Evolutionary conservation across 2,797 vertebrate species (phyloP).

Genomic region (Remorina albescens): DNA sequence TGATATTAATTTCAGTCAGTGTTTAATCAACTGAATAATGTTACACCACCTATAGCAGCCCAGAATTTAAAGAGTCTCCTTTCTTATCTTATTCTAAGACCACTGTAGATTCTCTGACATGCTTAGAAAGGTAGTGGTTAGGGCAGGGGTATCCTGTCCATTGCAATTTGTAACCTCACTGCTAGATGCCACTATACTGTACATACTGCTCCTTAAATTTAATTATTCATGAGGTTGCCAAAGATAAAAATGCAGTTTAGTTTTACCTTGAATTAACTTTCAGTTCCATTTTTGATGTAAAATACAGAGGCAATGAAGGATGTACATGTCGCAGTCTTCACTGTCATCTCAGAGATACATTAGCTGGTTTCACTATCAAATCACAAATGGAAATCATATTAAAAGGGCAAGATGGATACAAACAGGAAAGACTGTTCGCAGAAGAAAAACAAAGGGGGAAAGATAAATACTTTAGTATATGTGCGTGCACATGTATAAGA

Average conservation of each 20-base stretch:
- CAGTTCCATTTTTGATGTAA: neutral
- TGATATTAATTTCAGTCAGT: neutral
- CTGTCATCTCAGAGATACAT: slow-evolving; percentile 1
- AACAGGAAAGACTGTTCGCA: neutral
- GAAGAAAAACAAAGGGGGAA: slow-evolving; percentile 27
- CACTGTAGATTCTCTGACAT: no score
- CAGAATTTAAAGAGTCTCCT: no score
- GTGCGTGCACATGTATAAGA: slow-evolving; percentile 12
- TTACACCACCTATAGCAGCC: no score
- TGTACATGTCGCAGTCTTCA: neutral
- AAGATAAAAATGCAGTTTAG: neutral
- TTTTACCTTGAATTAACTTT: neutral
- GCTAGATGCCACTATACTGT: no score
- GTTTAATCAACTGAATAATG: no score
- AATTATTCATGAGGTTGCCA: neutral
- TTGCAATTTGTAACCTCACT: no score
- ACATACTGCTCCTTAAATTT: no score
- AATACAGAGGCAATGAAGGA: neutral
- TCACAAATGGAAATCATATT: neutral
- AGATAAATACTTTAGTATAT: slow-evolving; percentile 41
- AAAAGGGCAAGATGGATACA: slow-evolving; percentile 7
- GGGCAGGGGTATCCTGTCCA: no score
- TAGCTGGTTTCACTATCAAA: slow-evolving; percentile 1
- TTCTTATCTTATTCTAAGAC: no score
- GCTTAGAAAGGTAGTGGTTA: no score